Percentiles rank a stretch among this genome's conserved stretches.
Conservation (phyloP, 2,797 vertebrate species). For the Gouania willdenowi region DNA sequence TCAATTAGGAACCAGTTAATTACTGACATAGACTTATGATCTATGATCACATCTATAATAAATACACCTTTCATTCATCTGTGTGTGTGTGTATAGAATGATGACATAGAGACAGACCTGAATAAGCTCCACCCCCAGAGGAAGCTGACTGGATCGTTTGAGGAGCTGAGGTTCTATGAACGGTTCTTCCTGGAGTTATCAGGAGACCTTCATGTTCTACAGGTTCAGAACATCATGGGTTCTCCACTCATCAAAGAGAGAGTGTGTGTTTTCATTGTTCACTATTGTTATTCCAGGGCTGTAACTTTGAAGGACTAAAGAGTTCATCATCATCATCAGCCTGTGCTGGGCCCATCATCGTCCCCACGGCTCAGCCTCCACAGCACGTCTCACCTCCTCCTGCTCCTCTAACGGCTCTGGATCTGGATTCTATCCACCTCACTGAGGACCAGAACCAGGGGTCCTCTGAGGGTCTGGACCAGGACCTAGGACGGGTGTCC, state of each 20-base stretch:
- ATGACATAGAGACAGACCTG: slow-evolving; percentile 97
- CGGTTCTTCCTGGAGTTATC: slow-evolving; percentile 89
- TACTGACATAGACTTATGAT: too few species aligned
- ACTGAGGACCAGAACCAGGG: slow-evolving; percentile 69
- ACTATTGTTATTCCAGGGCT: slow-evolving; percentile 71
- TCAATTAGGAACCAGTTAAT: too few species aligned
- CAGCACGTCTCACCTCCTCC: slow-evolving; percentile 41
- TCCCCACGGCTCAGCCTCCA: slow-evolving; percentile 82
- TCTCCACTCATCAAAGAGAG: too few species aligned
- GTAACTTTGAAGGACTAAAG: slow-evolving; percentile 81
- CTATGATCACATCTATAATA: too few species aligned
- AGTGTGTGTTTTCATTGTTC: too few species aligned
- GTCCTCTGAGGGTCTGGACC: slow-evolving; percentile 81
- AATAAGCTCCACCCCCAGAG: slow-evolving; percentile 88
- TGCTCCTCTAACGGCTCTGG: slow-evolving; percentile 46
- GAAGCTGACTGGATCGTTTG: slow-evolving; percentile 75
- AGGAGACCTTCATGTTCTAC: slow-evolving; percentile 95
- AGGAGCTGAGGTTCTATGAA: slow-evolving; percentile 91
- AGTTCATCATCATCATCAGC: slow-evolving; percentile 51
- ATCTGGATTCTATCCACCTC: slow-evolving; percentile 64
- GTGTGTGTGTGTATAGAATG: too few species aligned
- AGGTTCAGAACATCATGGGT: too few species aligned
- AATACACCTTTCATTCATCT: too few species aligned
- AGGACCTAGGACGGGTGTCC: slow-evolving; percentile 79
- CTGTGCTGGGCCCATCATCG: slow-evolving; percentile 79